Evolutionary conservation across 2,113 vertebrate genomes (phyloP).

Genomic region (Saccopteryx leptura): DNA sequence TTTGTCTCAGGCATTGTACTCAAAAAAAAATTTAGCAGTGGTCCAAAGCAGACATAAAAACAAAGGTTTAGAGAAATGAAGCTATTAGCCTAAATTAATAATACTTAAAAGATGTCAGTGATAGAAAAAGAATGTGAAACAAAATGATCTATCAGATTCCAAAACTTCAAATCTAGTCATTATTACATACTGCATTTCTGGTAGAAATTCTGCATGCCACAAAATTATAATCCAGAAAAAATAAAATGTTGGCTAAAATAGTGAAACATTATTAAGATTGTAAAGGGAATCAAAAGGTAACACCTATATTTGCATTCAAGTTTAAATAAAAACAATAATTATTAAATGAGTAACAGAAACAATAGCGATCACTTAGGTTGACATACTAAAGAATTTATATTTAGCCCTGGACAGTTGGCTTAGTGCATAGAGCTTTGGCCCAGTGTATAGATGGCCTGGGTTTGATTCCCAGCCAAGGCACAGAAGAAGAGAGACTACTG

Average conservation of each 20-base stretch:
- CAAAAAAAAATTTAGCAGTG: conserved; percentile 11
- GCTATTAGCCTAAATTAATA: neutral
- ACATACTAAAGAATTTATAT: neutral
- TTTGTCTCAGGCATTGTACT: neutral
- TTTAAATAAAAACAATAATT: conserved; percentile 34
- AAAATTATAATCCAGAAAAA: neutral
- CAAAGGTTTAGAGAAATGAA: neutral
- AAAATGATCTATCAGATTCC: neutral
- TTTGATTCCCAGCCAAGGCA: too few relatives aligned
- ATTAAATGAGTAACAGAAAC: neutral
- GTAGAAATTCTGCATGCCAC: neutral
- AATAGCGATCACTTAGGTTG: neutral
- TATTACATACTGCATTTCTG: neutral
- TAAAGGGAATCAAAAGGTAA: neutral
- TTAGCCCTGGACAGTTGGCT: too few relatives aligned
- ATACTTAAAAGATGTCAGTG: neutral
- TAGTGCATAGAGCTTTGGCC: too few relatives aligned
- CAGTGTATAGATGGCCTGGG: too few relatives aligned
- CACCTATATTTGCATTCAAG: neutral
- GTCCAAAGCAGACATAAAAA: neutral
- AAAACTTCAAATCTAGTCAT: neutral
- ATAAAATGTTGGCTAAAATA: neutral
- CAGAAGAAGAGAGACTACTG: too few relatives aligned
- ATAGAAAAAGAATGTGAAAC: neutral
- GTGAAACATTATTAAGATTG: neutral